These are phyloP conservation scores for Charanyca ferruginea DNA, from an alignment of 2,888 invertebrate species.

Conservation along the genomic window DNA sequence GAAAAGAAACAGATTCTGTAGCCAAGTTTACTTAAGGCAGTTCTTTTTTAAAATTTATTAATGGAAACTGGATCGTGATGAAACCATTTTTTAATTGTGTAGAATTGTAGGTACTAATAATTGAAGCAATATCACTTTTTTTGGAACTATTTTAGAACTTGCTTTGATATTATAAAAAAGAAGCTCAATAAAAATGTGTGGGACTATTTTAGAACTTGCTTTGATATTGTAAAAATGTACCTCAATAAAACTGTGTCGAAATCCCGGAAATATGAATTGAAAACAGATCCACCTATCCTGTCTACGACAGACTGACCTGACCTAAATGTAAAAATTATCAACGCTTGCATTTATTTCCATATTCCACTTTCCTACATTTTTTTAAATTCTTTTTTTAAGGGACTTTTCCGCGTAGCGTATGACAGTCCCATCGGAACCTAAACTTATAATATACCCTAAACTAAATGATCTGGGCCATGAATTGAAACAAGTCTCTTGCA, in stretches of 20 bases:
- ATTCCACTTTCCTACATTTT: no score
- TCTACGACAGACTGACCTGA: neutral
- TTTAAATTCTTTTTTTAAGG: no score
- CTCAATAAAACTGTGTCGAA: neutral
- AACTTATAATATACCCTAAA: no score
- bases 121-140: neutral
- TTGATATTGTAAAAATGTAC: neutral
- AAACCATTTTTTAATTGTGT: slow-evolving; percentile 11
- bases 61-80: slow-evolving; percentile 37
- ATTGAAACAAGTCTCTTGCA: no score
- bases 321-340: neutral
- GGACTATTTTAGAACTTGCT: neutral
- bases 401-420: no score
- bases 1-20: slow-evolving; percentile 41
- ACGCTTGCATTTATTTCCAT: neutral
- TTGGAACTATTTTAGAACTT: neutral
- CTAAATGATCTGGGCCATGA: no score
- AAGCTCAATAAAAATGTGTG: neutral
- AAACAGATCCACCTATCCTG: neutral
- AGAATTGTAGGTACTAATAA: neutral
- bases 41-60: slow-evolving; percentile 25
- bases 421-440: no score
- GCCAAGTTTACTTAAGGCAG: slow-evolving; percentile 17
- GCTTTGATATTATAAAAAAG: neutral
- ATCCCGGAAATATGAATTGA: neutral